Evolutionary conservation across 2,797 vertebrate species (phyloP).

Genomic region (Enteromius radiatus): DNA sequence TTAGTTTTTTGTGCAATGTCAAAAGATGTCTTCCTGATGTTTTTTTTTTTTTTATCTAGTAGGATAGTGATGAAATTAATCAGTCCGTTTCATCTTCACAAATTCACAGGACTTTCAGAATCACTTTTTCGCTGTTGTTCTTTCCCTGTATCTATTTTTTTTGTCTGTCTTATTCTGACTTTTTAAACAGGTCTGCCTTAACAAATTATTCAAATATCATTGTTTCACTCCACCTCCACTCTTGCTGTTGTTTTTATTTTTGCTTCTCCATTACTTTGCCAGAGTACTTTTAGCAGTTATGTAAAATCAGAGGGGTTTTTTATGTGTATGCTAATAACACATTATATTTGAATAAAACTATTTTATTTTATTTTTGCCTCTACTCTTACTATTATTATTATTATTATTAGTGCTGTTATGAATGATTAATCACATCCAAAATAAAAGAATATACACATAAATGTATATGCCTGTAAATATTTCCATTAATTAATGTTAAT

Average conservation of each 20-base stretch:
- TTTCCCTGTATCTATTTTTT: not conserved
- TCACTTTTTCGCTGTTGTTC: not conserved
- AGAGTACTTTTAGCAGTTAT: not conserved
- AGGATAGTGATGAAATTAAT: conserved; percentile 38
- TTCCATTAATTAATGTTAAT: too few species aligned
- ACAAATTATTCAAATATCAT: not conserved
- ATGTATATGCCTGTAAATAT: too few species aligned
- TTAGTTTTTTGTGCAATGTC: not conserved
- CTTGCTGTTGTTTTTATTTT: not conserved
- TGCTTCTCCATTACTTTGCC: not conserved
- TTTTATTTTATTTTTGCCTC: too few species aligned
- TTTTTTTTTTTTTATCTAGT: conserved; percentile 49
- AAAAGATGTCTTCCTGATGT: conserved; percentile 24
- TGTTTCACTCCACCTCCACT: not conserved
- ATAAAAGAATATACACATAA: too few species aligned
- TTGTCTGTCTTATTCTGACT: not conserved
- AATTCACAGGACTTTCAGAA: conserved; percentile 35
- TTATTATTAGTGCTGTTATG: too few species aligned
- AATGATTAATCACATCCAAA: too few species aligned
- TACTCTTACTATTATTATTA: too few species aligned
- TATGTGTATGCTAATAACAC: not conserved
- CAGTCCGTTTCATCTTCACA: conserved; percentile 39
- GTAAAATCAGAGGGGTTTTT: not conserved
- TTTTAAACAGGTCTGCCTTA: not conserved
- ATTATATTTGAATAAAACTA: too few species aligned